Conservation (phyloP, 2,888 invertebrate species). For the Quadroppia sp. region DNA sequence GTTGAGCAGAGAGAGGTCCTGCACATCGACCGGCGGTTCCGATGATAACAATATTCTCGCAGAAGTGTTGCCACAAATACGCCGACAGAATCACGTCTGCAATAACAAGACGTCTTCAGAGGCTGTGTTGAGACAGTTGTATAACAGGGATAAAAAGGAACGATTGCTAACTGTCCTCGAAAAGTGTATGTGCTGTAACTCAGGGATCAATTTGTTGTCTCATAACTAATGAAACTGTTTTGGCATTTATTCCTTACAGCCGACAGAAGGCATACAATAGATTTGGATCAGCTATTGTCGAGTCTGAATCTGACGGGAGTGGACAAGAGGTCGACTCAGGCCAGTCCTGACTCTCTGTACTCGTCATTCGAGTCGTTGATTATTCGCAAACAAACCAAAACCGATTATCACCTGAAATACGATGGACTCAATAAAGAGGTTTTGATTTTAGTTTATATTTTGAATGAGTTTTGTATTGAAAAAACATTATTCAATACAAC, state of each 20-base stretch:
- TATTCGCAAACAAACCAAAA: background rate
- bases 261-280: conserved; percentile 31
- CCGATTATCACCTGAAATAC: conserved; percentile 36
- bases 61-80: conserved; percentile 5
- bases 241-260: conserved; percentile 6
- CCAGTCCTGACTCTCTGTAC: conserved; percentile 31
- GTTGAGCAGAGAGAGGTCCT: background rate
- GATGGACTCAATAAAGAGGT: conserved; percentile 33
- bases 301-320: background rate
- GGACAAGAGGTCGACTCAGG: conserved; percentile 24
- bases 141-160: background rate
- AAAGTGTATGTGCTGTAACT: conserved; percentile 8
- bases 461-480: no score
- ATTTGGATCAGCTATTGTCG: background rate
- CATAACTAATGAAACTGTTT: no score
- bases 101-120: background rate
- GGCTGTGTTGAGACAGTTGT: conserved; percentile 7
- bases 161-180: background rate
- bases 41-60: background rate
- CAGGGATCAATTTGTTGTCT: background rate
- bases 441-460: background rate
- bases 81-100: background rate
- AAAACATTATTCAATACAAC: no score
- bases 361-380: conserved; percentile 22
- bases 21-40: background rate